Percentiles rank a stretch among this genome's conserved stretches.
Conservation (phyloP, 2,797 vertebrate species). For the Poecilia wingei region DNA sequence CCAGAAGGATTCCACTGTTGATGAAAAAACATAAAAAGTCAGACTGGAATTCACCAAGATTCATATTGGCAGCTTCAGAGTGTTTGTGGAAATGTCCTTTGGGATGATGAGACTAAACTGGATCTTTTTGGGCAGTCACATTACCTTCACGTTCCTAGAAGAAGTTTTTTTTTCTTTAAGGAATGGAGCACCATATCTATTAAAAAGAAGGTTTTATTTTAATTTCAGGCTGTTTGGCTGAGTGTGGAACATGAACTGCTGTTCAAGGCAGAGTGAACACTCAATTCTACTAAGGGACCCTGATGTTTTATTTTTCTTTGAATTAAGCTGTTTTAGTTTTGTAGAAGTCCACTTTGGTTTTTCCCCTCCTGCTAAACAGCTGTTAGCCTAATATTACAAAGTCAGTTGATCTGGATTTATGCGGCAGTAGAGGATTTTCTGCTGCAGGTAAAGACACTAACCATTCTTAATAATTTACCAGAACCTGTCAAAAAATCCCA, state of each 20-base stretch:
- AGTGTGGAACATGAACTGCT: neutral
- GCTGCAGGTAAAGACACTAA: neutral
- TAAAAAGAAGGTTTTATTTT: neutral
- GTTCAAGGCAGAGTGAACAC: too few relatives aligned
- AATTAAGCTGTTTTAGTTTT: neutral
- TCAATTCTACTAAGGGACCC: neutral
- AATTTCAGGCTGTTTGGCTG: neutral
- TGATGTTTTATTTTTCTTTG: neutral
- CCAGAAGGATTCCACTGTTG: neutral
- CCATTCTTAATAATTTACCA: neutral
- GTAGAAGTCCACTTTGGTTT: neutral
- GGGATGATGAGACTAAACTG: neutral
- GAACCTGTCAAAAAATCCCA: neutral
- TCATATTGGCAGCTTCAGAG: neutral
- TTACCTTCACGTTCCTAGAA: neutral
- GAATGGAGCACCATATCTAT: neutral
- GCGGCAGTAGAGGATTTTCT: neutral
- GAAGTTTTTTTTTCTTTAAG: neutral
- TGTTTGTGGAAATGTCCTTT: neutral
- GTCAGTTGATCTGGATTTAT: neutral
- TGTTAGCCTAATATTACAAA: neutral
- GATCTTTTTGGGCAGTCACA: neutral
- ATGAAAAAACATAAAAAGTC: neutral
- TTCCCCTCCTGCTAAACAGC: neutral
- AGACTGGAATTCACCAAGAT: neutral